Base-by-base conservation (phyloP, 2,113 vertebrate genomes). In the Oreochromis tanganicae region DNA sequence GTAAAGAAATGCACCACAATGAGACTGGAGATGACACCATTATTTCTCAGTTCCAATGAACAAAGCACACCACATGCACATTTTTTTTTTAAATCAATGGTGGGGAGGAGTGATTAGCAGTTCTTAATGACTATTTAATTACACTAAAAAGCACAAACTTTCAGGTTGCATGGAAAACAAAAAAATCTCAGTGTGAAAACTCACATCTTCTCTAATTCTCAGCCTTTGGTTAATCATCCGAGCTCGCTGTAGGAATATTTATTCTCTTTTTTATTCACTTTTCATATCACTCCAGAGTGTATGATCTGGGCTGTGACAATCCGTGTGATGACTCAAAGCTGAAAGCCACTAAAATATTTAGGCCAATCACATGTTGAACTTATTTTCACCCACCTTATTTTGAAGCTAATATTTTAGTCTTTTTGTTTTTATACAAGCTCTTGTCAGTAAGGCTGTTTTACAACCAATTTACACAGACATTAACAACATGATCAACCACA, bases 141-240 rank as follows among this genome's bases (percentile, higher is more conserved):
- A 34, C 12, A 32, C 41, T 85, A 29, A 50, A 57, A 32, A 81
- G 41, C 13, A 54, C 6, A 24, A 73, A 79, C 83, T 81, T 83
- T 50, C 59, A 19, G 68, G 57, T 59, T 27, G 4, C n/a, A 78
- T 1, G 3, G 46, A 2, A 34, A 78, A 41, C 5, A 59, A 34
- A 34, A 34, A 24, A 29, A 6, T 14, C 32, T 13, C 16, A 61
- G 41, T 34, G 27, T 34, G 38, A 12, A 59, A 29, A 16, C 14
- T 7, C 52, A 38, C 27, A 48, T 38, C 34, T 14, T 19, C 54
- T 56, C 81, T 5, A 56, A 24, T 29, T 81, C 46, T 52, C 81
- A 24, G 89, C 86, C 84, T 89, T 91, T 91, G 83, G 93, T 92
- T 94, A 90, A 89, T 93, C 91, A 82, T 82, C 84, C 19, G 66